Evolutionary conservation across 2,888 invertebrate genomes (phyloP).

Genomic region (Drosophila ezoana): DNA sequence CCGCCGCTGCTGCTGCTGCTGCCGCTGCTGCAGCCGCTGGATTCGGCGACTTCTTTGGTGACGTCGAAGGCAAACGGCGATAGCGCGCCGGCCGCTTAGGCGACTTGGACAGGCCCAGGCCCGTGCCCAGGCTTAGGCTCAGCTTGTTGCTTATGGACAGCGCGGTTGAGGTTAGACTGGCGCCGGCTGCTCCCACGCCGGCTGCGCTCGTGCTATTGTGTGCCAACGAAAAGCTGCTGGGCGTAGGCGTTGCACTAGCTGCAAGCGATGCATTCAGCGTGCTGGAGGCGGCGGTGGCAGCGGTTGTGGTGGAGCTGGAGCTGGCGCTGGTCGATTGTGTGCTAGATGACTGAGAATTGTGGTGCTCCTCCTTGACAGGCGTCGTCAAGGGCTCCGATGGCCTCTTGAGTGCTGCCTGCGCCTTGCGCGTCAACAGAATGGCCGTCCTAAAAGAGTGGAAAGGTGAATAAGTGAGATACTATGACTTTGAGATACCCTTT

Average conservation of each 20-base stretch:
- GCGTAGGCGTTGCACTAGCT: constrained; percentile 49
- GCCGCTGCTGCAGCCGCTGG: constrained; percentile 48
- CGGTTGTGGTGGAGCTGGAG: constrained; percentile 59
- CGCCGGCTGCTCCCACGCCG: constrained; percentile 55
- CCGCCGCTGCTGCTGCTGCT: constrained; percentile 24
- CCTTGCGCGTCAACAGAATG: constrained; percentile 91
- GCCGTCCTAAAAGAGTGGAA: constrained; percentile 87
- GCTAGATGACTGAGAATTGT: constrained; percentile 72
- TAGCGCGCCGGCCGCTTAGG: constrained; percentile 83
- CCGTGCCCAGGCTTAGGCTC: constrained; percentile 55
- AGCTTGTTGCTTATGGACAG: constrained; percentile 73
- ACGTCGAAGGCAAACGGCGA: constrained; percentile 82
- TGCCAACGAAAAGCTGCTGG: constrained; percentile 56
- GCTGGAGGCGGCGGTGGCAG: constrained; percentile 67
- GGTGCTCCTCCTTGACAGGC: constrained; percentile 82
- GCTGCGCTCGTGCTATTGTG: constrained; percentile 65
- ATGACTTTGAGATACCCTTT: not conserved
- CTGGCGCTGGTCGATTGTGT: constrained; percentile 66
- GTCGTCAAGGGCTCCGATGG: constrained; percentile 80
- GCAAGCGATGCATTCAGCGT: constrained; percentile 54
- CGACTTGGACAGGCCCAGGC: constrained; percentile 73
- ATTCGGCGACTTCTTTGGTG: constrained; percentile 83
- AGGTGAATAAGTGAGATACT: not conserved
- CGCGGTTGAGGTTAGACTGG: constrained; percentile 61
- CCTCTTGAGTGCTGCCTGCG: constrained; percentile 86